These are phyloP conservation scores for Lacanobia oleracea DNA, from an alignment of 2,888 invertebrate genomes.

Conservation along the genomic window DNA sequence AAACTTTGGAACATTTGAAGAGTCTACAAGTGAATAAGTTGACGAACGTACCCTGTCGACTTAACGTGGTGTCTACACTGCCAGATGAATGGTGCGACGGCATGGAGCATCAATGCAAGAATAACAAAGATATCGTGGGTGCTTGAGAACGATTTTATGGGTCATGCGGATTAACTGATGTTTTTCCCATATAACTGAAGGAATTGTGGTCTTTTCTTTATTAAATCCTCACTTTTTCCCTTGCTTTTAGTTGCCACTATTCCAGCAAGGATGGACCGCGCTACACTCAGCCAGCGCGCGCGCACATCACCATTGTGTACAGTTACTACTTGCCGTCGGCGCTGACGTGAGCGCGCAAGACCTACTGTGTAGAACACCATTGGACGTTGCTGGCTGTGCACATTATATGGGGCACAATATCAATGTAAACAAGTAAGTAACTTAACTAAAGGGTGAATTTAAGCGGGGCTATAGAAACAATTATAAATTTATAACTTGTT, in stretches of 20 bases:
- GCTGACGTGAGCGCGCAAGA: slow-evolving; percentile 54
- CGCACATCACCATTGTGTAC: slow-evolving; percentile 72
- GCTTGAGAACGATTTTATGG: neutral
- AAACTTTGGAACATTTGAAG: slow-evolving; percentile 44
- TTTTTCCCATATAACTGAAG: no score
- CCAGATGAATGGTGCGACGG: slow-evolving; percentile 59
- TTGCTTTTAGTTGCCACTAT: slow-evolving; percentile 75
- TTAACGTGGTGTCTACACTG: slow-evolving; percentile 35
- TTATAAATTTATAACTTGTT: no score
- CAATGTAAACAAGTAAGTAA: slow-evolving; percentile 39
- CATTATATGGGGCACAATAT: slow-evolving; percentile 39
- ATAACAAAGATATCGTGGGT: slow-evolving; percentile 46
- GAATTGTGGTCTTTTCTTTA: no score
- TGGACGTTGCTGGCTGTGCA: slow-evolving; percentile 63
- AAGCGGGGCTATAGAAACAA: no score
- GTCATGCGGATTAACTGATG: neutral
- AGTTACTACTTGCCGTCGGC: slow-evolving; percentile 66
- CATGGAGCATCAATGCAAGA: slow-evolving; percentile 60
- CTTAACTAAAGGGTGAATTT: no score
- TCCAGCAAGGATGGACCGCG: slow-evolving; percentile 88
- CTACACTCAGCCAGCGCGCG: slow-evolving; percentile 89
- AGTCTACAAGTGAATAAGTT: slow-evolving; percentile 20
- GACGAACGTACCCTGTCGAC: slow-evolving; percentile 52
- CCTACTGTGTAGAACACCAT: slow-evolving; percentile 57
- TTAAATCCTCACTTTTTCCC: neutral